A percentile compares a stretch with the other conserved stretches of the same genome.
These are phyloP conservation scores for Drosophila cardini DNA, from an alignment of 1,140 invertebrate species.

Conservation along the genomic window DNA sequence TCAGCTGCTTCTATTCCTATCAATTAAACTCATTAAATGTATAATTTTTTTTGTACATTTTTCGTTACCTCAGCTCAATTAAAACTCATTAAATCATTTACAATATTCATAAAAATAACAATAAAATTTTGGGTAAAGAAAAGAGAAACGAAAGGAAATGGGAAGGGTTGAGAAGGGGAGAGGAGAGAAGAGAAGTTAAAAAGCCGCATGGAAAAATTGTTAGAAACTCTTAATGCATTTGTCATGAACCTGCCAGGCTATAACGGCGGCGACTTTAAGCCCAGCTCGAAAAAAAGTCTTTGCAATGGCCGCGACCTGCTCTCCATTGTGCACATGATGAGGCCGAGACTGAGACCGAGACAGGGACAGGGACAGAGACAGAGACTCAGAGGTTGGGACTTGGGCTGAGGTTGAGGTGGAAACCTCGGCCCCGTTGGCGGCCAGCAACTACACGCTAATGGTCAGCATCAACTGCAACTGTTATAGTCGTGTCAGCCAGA, in stretches of 20 bases:
- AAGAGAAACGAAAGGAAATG: slow-evolving; percentile 6
- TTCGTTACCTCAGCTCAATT: slow-evolving; percentile 59
- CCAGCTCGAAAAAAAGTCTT: slow-evolving; percentile 51
- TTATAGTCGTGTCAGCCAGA: too few species aligned
- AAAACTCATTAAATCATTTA: slow-evolving; percentile 83
- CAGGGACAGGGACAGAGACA: slow-evolving; percentile 36
- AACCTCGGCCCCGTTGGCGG: slow-evolving; percentile 77
- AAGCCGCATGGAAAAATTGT: slow-evolving; percentile 43
- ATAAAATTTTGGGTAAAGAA: slow-evolving; percentile 40
- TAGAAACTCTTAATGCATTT: slow-evolving; percentile 70
- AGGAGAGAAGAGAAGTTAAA: slow-evolving; percentile 25
- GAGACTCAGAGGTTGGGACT: slow-evolving; percentile 14
- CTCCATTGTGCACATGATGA: slow-evolving; percentile 82
- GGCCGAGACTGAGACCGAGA: slow-evolving; percentile 43
- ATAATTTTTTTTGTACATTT: slow-evolving; percentile 22
- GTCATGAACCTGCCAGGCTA: slow-evolving; percentile 74
- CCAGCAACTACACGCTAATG: slow-evolving; percentile 78
- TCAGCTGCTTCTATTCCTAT: slow-evolving; percentile 63
- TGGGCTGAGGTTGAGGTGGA: slow-evolving; percentile 44
- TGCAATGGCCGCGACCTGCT: slow-evolving; percentile 70
- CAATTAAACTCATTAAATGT: slow-evolving; percentile 77
- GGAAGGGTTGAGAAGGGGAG: too few species aligned
- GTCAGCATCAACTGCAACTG: slow-evolving; percentile 64
- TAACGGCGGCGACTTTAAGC: slow-evolving; percentile 41
- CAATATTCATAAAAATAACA: slow-evolving; percentile 81